These are phyloP conservation scores for Temnothorax longispinosus DNA, from an alignment of 1,140 invertebrate species.

Conservation along the genomic window DNA sequence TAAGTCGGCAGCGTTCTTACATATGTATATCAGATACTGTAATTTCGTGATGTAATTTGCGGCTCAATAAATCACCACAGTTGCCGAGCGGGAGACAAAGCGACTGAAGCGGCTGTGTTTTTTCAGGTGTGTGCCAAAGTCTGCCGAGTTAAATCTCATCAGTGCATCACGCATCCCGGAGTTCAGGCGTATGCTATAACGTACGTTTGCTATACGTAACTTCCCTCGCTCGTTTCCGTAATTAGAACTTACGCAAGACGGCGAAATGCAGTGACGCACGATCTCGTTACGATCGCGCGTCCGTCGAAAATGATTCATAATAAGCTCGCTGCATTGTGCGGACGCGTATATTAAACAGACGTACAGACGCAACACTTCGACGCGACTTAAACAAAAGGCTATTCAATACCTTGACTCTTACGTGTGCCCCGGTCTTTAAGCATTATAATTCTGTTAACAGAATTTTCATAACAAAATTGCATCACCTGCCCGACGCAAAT, in stretches of 20 bases:
- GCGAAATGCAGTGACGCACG: neutral
- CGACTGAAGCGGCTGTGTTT: neutral
- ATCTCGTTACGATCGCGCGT: neutral
- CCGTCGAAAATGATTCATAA: slow-evolving; percentile 16
- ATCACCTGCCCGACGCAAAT: neutral
- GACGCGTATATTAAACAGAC: neutral
- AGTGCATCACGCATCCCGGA: neutral
- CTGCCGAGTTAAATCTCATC: slow-evolving; percentile 2
- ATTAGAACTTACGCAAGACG: slow-evolving; percentile 30
- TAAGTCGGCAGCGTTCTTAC: neutral
- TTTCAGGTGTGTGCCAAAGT: neutral
- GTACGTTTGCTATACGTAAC: neutral
- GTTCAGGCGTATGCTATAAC: neutral
- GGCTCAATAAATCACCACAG: neutral
- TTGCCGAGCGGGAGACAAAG: neutral
- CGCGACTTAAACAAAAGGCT: neutral
- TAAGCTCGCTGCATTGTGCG: neutral
- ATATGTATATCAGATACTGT: neutral
- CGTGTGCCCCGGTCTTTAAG: neutral
- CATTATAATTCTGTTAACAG: neutral
- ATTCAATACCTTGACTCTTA: neutral
- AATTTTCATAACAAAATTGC: neutral
- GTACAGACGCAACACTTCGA: neutral
- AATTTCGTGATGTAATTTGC: neutral
- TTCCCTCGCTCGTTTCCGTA: neutral